These are phyloP conservation scores for Doryteuthis pealeii DNA, from an alignment of 1,140 invertebrate species.

Conservation along the genomic window DNA sequence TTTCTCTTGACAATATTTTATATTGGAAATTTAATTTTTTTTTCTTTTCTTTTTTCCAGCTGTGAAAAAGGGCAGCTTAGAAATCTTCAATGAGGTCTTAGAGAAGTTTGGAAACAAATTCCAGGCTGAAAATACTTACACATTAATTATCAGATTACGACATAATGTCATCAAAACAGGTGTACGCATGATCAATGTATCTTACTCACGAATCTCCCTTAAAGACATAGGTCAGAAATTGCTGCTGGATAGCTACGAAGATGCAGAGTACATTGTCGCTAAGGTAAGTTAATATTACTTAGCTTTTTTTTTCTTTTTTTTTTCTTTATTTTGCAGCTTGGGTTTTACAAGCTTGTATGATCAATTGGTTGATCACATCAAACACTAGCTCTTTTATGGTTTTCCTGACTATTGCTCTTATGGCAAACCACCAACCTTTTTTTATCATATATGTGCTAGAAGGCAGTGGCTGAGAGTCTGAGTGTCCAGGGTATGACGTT, in stretches of 20 bases:
- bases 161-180: conserved; percentile 99
- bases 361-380: not conserved
- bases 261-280: conserved; percentile 98
- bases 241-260: conserved; percentile 89
- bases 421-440: too few relatives aligned
- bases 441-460: too few relatives aligned
- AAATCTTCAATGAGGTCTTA: conserved; percentile 90
- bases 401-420: too few relatives aligned
- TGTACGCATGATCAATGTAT: conserved; percentile 92
- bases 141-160: conserved; percentile 82
- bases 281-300: conserved; percentile 66
- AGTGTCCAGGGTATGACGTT: too few relatives aligned
- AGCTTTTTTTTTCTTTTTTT: conserved; percentile 1
- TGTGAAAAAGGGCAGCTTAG: conserved; percentile 91
- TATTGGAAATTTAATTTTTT: too few relatives aligned
- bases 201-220: conserved; percentile 95
- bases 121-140: conserved; percentile 86
- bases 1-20: too few relatives aligned
- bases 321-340: not conserved
- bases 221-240: conserved; percentile 92
- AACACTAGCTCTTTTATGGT: not conserved
- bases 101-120: conserved; percentile 68
- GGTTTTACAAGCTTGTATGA: not conserved
- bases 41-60: conserved; percentile 63
- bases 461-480: too few relatives aligned